These are phyloP conservation scores for Stenolophus ochropezus DNA, from an alignment of 2,888 invertebrate genomes.

Conservation along the genomic window DNA sequence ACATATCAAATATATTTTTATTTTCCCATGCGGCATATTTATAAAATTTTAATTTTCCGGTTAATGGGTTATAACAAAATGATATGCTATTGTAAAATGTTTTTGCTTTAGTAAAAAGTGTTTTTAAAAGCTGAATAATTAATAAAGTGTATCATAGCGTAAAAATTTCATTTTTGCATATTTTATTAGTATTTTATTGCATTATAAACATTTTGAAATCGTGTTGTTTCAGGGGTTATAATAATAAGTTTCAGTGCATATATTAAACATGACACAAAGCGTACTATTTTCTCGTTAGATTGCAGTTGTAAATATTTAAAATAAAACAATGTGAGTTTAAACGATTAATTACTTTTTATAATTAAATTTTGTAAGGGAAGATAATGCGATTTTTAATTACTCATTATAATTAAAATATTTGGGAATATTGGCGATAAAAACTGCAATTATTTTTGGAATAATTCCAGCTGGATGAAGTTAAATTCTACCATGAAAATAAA, in stretches of 20 bases:
- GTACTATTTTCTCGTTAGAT: background rate
- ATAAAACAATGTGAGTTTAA: background rate
- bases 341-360: background rate
- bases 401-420: background rate
- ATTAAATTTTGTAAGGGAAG: background rate
- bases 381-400: background rate
- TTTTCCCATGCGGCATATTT: too few relatives aligned
- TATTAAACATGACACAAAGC: background rate
- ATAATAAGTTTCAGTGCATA: background rate
- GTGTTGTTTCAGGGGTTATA: background rate
- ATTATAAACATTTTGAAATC: background rate
- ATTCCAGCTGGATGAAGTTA: background rate
- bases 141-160: too few relatives aligned
- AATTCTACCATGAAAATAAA: slow-evolving; percentile 3
- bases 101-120: too few relatives aligned
- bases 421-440: background rate
- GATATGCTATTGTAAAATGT: too few relatives aligned
- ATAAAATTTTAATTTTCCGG: too few relatives aligned
- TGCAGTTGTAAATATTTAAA: background rate
- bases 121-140: too few relatives aligned
- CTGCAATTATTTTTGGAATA: background rate
- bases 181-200: background rate
- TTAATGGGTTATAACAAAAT: too few relatives aligned
- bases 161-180: background rate
- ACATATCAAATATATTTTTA: too few relatives aligned